Base-by-base conservation (phyloP, 2,888 invertebrate species). In the Apomyelois bistriatella region DNA sequence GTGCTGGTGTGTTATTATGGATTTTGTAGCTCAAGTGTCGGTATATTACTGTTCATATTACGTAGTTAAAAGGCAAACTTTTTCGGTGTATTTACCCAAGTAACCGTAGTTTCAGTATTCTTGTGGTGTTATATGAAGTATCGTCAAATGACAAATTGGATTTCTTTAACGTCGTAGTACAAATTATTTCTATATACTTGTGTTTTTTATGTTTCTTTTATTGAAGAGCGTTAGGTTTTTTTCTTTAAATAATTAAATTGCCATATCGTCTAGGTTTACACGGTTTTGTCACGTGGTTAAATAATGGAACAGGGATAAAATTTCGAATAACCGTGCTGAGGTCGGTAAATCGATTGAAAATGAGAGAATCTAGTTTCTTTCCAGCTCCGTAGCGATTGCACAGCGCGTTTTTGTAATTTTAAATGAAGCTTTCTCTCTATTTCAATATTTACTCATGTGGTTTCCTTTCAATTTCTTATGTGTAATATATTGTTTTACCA, bases 161-260 rank as follows among this genome's bases (percentile, higher is more conserved):
- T 51, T 55, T 53, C 48, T 53, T 59, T 54, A 60, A 63, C 62
- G 62, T 62, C 56, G 57, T 60, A 78, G 79, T 80, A 79, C 80
- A 79, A 80, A 75, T 74, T 68, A 65, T 62, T 70, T 70, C 56
- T 66, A 61, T 59, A 50, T 28, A 46, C 17, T 50, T 32, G 32
- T 51, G 13, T 37, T 49, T 38, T 43, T 37, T 22, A 38, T 22
- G 38, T 38, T 41, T 48, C 28, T 30, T 49, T 40, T 12, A 38
- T 15, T 49, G 30, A 37, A 22, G 35, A 10, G 8, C 10, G 10
- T 30, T 12, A 32, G 38, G 38, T 5, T 37, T 38, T 40, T 10
- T n/a, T 49, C 15, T 28, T 6, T n/a, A 38, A 48, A 35, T 32
- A n/a, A n/a, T n/a, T n/a, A 38, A 40, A 13, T 38, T 49, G 49